Conservation (phyloP, 1,140 invertebrate genomes). For the Drosophila bipectinata region DNA sequence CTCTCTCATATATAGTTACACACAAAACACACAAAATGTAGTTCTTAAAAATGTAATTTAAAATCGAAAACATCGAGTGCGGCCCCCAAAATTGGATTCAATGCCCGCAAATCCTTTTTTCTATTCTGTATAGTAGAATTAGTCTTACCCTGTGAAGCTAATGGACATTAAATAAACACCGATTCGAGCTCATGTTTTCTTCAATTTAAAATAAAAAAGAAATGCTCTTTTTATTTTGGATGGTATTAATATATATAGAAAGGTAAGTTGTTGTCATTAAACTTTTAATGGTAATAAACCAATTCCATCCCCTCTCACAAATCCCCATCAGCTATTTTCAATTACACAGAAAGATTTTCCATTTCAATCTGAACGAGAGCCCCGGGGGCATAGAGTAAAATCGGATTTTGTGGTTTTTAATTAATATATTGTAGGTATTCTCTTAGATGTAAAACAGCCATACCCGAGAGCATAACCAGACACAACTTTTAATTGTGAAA, state of each 20-base stretch:
- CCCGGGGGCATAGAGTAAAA: slow-evolving; percentile 21
- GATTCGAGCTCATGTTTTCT: slow-evolving; percentile 26
- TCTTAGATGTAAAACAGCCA: background rate
- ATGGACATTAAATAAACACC: slow-evolving; percentile 43
- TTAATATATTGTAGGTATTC: slow-evolving; percentile 43
- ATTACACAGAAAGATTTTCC: slow-evolving; percentile 17
- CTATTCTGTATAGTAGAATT: slow-evolving; percentile 24
- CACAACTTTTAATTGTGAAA: slow-evolving; percentile 45
- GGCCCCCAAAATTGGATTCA: slow-evolving; percentile 37
- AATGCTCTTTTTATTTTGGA: background rate
- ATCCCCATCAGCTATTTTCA: slow-evolving; percentile 9
- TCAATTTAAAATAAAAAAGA: background rate
- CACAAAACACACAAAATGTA: slow-evolving; percentile 40
- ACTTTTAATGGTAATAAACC: background rate
- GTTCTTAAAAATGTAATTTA: slow-evolving; percentile 75
- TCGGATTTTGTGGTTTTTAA: slow-evolving; percentile 58
- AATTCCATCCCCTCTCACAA: background rate
- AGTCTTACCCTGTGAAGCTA: slow-evolving; percentile 44
- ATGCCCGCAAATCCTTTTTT: slow-evolving; percentile 27
- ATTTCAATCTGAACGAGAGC: slow-evolving; percentile 53
- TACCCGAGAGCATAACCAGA: no score
- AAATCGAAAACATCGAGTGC: slow-evolving; percentile 60
- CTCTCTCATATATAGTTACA: slow-evolving; percentile 39
- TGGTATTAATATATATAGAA: background rate
- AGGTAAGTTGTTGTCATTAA: background rate